A percentile compares a stretch with the other conserved stretches of the same genome.
Evolutionary conservation across 2,797 vertebrate species (phyloP).

Genomic region (Stomatorhinus walkeri): DNA sequence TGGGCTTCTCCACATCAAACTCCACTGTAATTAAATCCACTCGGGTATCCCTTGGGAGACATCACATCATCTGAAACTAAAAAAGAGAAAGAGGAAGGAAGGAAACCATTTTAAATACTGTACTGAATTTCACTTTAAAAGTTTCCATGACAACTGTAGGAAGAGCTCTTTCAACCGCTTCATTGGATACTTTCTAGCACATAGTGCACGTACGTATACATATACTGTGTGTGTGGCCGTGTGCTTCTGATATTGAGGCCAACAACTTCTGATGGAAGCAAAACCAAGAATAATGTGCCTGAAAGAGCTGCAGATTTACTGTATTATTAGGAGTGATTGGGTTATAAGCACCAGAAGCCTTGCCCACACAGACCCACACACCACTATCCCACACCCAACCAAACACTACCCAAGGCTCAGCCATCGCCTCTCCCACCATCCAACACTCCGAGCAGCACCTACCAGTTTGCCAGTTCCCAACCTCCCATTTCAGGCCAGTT

Average conservation of each 20-base stretch:
- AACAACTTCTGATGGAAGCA: not conserved
- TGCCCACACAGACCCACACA: not conserved
- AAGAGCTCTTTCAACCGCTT: not conserved
- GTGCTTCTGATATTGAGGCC: not conserved
- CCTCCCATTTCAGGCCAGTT: not conserved
- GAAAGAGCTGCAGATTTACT: not conserved
- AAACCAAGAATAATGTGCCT: not conserved
- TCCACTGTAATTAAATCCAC: not conserved
- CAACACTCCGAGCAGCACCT: not conserved
- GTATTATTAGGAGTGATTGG: not conserved
- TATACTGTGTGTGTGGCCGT: not conserved
- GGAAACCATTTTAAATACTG: not conserved
- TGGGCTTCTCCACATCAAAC: not conserved
- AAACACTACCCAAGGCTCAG: not conserved
- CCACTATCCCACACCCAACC: not conserved
- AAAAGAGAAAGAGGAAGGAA: not conserved
- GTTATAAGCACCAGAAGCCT: not conserved
- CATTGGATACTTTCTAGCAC: not conserved
- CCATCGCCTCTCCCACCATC: not conserved
- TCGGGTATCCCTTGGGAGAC: not conserved
- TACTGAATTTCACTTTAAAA: not conserved
- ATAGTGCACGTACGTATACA: not conserved
- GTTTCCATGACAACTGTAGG: conserved; percentile 13
- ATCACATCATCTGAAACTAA: conserved; percentile 1
- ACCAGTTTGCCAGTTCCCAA: not conserved